phyloP scores from a whole-genome alignment of 2,888 invertebrate species.

The Mycalesis mineus region DNA sequence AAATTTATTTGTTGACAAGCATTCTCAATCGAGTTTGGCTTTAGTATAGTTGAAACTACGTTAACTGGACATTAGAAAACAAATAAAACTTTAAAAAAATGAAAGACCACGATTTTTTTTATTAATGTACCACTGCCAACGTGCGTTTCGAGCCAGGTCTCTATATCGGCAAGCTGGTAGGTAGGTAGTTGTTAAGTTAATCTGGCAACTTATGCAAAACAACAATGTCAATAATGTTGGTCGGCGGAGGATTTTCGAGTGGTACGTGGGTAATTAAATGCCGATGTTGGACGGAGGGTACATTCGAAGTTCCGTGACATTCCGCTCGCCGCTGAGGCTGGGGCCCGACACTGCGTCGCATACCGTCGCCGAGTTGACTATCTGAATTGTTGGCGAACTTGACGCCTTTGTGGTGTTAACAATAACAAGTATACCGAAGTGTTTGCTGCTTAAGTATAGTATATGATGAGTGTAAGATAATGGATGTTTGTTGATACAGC shows the following conservation, averaged over 20 bases:
- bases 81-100: no score
- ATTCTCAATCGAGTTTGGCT: no score
- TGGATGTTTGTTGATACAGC: no score
- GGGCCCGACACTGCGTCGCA: constrained; percentile 47
- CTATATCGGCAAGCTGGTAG: not conserved
- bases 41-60: no score
- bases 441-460: not conserved
- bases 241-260: constrained; percentile 46
- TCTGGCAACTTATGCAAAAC: constrained; percentile 51
- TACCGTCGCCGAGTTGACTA: constrained; percentile 49
- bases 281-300: constrained; percentile 58
- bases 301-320: constrained; percentile 58
- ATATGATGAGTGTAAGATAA: not conserved
- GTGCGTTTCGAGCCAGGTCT: not conserved
- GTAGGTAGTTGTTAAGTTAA: constrained; percentile 9
- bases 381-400: constrained; percentile 58
- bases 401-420: constrained; percentile 33
- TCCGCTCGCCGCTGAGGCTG: constrained; percentile 42
- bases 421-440: constrained; percentile 11
- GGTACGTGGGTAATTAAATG: constrained; percentile 77
- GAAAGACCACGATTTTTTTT: no score
- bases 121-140: no score
- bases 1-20: no score
- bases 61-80: no score
- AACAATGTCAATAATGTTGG: constrained; percentile 64